Evolutionary conservation across 1,140 invertebrate genomes (phyloP), one percentile per base, ranked within the genome.

Genomic region (Agraylea sexmaculata): DNA sequence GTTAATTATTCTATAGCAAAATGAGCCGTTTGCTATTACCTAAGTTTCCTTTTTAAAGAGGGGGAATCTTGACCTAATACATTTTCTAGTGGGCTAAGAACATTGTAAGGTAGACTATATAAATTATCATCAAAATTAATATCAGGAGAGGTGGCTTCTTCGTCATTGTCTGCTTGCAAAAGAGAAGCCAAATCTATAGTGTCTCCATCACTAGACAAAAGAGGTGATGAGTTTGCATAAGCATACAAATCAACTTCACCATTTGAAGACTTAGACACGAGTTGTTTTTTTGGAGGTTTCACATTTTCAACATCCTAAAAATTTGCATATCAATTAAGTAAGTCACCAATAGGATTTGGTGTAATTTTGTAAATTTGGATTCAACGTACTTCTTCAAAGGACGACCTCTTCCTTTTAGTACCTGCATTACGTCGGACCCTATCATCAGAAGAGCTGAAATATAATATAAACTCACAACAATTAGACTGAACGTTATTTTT

Each of bases 281-380:
- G 2, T 34, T 45, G 47, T 41, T 49, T 49, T 10, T 13, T n/a
- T 5, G 43, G 43, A 10, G 47, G 47, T 41, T 46, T 49, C 32
- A 37, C 19, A 22, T 45, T 35, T 28, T 45, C 47, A 20, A 40
- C 32, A 27, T 49, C 47, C 47, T 49, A 28, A 4, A 41, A 40
- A 33, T n/a, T n/a, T n/a, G n/a, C n/a, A n/a, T n/a, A n/a, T n/a
- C n/a, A n/a, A n/a, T n/a, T n/a, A n/a, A n/a, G n/a, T n/a, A n/a
- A n/a, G n/a, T n/a, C n/a, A n/a, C n/a, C n/a, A n/a, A n/a, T n/a
- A n/a, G n/a, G n/a, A n/a, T n/a, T n/a, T n/a, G n/a, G n/a, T n/a
- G n/a, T n/a, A n/a, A n/a, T n/a, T n/a, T n/a, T n/a, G n/a, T n/a
- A n/a, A n/a, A n/a, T n/a, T n/a, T n/a, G n/a, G n/a, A n/a, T n/a